Percentiles rank a stretch among this genome's conserved stretches.
Conservation (phyloP, 2,113 vertebrate genomes). For the Rhea americana region DNA sequence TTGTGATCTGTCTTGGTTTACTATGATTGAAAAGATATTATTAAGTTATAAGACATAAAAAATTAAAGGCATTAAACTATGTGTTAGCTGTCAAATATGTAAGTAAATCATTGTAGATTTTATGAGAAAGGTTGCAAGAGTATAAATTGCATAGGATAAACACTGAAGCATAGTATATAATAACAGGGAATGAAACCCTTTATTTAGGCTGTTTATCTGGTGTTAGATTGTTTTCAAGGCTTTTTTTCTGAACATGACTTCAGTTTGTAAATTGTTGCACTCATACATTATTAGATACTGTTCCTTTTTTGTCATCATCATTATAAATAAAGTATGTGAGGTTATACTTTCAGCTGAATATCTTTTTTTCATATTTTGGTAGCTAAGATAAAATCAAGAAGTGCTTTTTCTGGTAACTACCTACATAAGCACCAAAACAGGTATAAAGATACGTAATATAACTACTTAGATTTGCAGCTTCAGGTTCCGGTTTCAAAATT, state of each 20-base stretch:
- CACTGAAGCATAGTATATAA: neutral
- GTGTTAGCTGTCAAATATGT: neutral
- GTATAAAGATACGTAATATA: neutral
- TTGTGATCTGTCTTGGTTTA: neutral
- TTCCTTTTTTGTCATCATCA: neutral
- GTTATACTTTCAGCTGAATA: neutral
- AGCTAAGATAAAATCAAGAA: neutral
- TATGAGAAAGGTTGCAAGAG: neutral
- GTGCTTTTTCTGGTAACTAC: neutral
- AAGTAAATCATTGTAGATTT: neutral
- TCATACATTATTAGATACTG: neutral
- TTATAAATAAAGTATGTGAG: neutral
- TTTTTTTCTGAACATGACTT: neutral
- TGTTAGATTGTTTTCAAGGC: neutral
- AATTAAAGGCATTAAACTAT: neutral
- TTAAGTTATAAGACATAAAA: neutral
- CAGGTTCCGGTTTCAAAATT: fast-evolving
- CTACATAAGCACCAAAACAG: neutral
- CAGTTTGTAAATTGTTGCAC: neutral
- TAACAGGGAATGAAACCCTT: fast-evolving
- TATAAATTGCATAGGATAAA: neutral
- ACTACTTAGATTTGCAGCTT: neutral
- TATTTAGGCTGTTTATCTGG: neutral
- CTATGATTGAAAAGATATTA: neutral
- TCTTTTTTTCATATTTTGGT: neutral